Percentiles rank a stretch among this genome's conserved stretches.
Conservation (phyloP, 53 echinoderm and acorn worm genomes). For the Crossaster papposus region DNA sequence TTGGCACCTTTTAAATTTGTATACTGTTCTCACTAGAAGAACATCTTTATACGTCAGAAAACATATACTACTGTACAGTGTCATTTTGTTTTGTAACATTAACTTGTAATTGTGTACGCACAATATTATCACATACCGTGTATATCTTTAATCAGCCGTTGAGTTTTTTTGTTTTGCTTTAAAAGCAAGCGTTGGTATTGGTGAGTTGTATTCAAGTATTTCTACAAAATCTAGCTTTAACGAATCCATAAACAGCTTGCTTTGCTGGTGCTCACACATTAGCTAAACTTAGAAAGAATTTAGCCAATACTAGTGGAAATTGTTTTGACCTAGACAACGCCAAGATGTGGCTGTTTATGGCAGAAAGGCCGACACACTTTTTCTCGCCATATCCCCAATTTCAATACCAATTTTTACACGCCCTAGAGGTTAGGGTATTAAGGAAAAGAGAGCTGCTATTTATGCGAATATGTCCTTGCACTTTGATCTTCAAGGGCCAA, state of each 20-base stretch:
- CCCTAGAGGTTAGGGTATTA: no score
- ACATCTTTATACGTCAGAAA: constrained; percentile 9
- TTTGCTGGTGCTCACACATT: not conserved
- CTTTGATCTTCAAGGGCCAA: no score
- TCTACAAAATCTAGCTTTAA: constrained; percentile 8
- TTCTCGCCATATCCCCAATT: not conserved
- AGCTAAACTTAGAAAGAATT: not conserved
- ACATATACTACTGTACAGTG: not conserved
- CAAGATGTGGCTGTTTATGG: not conserved
- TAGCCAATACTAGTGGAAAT: not conserved
- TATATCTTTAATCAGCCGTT: constrained; percentile 34
- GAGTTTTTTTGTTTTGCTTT: constrained; percentile 35
- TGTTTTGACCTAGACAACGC: not conserved
- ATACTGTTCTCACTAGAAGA: constrained; percentile 7
- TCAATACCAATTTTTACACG: not conserved
- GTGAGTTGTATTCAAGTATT: constrained; percentile 28
- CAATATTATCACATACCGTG: not conserved
- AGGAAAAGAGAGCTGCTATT: no score
- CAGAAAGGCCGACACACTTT: not conserved
- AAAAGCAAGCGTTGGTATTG: constrained; percentile 21
- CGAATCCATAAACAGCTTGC: not conserved
- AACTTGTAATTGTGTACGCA: constrained; percentile 16
- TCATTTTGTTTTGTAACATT: not conserved
- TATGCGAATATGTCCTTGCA: no score
- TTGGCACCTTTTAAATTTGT: constrained; percentile 18